Evolutionary conservation across 1,140 invertebrate genomes (phyloP).

Genomic region (Glossosoma conforme): DNA sequence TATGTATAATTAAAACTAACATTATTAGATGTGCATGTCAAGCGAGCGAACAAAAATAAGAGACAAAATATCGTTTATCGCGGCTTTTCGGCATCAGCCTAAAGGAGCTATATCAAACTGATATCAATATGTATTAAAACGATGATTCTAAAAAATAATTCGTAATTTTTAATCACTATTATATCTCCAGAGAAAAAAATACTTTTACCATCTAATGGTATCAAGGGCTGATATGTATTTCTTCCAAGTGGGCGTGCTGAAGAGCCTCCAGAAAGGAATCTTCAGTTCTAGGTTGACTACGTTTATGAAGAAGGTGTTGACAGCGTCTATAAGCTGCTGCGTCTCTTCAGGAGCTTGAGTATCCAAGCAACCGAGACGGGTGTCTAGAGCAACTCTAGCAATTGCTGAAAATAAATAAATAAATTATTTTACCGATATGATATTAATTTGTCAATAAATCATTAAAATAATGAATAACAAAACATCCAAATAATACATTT

Average conservation of each 20-base stretch:
- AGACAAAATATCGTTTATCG: too few relatives aligned
- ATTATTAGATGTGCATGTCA: too few relatives aligned
- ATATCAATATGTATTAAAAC: too few relatives aligned
- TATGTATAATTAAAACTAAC: too few relatives aligned
- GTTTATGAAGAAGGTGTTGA: slow-evolving; percentile 73
- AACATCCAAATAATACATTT: too few relatives aligned
- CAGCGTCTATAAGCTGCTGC: slow-evolving; percentile 69
- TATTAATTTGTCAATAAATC: slow-evolving; percentile 2
- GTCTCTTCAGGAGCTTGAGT: slow-evolving; percentile 53
- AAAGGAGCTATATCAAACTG: too few relatives aligned
- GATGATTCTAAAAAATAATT: too few relatives aligned
- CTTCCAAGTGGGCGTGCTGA: slow-evolving; percentile 66
- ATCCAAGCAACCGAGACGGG: slow-evolving; percentile 67
- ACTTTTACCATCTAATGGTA: slow-evolving; percentile 63
- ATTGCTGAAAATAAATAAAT: slow-evolving; percentile 57
- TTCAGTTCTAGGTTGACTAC: slow-evolving; percentile 72
- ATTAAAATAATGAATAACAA: too few relatives aligned
- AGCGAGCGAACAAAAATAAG: too few relatives aligned
- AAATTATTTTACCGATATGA: slow-evolving; percentile 2
- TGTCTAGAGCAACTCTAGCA: slow-evolving; percentile 72
- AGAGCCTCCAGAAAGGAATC: slow-evolving; percentile 75
- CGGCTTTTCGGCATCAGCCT: too few relatives aligned
- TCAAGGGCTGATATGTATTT: slow-evolving; percentile 70
- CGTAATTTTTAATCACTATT: too few relatives aligned
- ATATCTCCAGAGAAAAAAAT: too few relatives aligned